Percentiles rank a stretch among this genome's conserved stretches.
Evolutionary conservation across 2,113 vertebrate genomes (phyloP).

Genomic region (Bombycilla garrulus): DNA sequence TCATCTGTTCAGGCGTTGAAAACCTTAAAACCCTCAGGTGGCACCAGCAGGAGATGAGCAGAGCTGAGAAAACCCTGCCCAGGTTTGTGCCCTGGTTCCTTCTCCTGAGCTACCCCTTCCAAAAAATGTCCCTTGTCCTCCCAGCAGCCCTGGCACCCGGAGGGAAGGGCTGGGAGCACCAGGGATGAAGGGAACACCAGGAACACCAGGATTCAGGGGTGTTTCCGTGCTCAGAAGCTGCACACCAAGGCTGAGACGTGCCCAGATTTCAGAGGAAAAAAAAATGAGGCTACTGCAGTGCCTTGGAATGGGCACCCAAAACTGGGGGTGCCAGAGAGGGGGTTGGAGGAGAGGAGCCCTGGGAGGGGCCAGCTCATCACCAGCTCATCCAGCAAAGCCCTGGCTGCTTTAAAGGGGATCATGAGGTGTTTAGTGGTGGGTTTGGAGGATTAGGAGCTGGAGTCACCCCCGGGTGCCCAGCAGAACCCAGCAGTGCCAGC

Average conservation of each 20-base stretch:
- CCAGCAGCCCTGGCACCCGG: rapidly evolving
- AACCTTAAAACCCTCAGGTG: background rate
- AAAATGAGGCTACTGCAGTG: background rate
- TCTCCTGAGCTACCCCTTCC: background rate
- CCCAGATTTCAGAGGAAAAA: background rate
- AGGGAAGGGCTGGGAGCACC: background rate
- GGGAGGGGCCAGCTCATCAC: background rate
- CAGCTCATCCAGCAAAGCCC: background rate
- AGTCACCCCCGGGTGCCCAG: too few relatives aligned
- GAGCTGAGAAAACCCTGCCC: background rate
- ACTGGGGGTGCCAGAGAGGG: background rate
- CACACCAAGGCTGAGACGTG: background rate
- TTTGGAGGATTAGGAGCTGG: background rate
- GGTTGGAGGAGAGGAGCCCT: background rate
- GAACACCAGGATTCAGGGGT: background rate
- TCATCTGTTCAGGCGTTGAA: rapidly evolving
- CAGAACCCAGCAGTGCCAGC: background rate
- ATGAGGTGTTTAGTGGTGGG: rapidly evolving
- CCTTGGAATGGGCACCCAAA: background rate
- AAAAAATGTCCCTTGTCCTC: background rate
- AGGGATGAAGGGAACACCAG: background rate
- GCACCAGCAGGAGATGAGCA: background rate
- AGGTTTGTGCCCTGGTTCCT: background rate
- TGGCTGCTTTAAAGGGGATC: background rate
- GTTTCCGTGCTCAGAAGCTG: background rate